Base-by-base conservation (phyloP, 2,888 invertebrate genomes). In the Ophion obscuratus region DNA sequence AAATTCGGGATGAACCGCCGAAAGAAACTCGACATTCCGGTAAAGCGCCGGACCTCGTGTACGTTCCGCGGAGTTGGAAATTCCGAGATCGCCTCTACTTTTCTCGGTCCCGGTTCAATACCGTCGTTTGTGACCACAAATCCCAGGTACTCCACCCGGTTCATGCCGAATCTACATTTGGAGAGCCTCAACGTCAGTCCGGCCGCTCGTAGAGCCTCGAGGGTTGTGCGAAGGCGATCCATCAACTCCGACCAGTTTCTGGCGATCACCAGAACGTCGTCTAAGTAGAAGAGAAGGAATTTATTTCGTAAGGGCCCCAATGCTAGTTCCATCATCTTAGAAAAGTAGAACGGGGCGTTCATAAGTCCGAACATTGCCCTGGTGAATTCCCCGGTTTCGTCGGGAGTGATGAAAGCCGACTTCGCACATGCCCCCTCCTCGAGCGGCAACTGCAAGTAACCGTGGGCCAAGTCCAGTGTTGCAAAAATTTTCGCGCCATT, bases 311-410 rank as follows among this genome's bases (percentile, higher is more conserved):
- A 53, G 0, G 86, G 80, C 2, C 73, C 73, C 0, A 92, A 70
- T 0, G 90, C 87, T n/a, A 88, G 84, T 59, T 92, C 90, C 85
- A 94, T 93, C 83, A 92, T 87, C 24, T 91, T 87, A 64, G 93
- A 92, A 81, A 93, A 94, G 0, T 91, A 91, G 0, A 91, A 89
- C 0, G 93, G 93, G 0, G 94, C 93, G 82, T 94, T 94, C 0
- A 88, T 88, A 0, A 94, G 88, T 0, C 93, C 94, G 77, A 94
- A 94, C 0, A 92, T 92, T 91, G 93, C 92, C 0, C 91, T 82
- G 6, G 91, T 89, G 66, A 91, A 93, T 83, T 94, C 91, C 44
- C 88, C 93, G 17, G 92, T 90, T 0, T 93, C 93, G 61, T 92
- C 91, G 0, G 92, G 92, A 0, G 93, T 94, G 0, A 92, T 91